Evolutionary conservation across 2,888 invertebrate genomes (phyloP).

Genomic region (Drosophila pegasa): DNA sequence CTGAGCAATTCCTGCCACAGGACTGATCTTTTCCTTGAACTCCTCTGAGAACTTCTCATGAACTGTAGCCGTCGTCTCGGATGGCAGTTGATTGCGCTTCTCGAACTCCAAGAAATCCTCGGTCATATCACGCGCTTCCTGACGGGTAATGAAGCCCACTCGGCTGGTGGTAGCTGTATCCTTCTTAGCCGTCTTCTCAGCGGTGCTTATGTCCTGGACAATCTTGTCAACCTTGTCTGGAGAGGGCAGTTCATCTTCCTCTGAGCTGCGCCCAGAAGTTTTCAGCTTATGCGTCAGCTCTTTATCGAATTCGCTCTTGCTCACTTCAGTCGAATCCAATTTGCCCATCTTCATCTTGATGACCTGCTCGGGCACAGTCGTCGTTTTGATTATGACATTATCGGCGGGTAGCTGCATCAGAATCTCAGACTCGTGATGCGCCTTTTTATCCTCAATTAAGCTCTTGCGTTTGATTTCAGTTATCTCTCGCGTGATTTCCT

Average conservation of each 20-base stretch:
- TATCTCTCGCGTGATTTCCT: conserved; percentile 90
- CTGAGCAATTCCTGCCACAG: conserved; percentile 48
- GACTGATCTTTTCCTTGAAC: conserved; percentile 70
- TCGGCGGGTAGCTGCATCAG: conserved; percentile 85
- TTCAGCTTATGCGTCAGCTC: conserved; percentile 84
- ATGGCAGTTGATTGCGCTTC: conserved; percentile 74
- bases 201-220: conserved; percentile 66
- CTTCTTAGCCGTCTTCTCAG: conserved; percentile 62
- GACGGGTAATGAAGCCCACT: conserved; percentile 63
- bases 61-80: conserved; percentile 47
- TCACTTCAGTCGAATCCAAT: conserved; percentile 83
- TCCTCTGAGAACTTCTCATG: conserved; percentile 77
- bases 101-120: conserved; percentile 81
- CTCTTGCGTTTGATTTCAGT: conserved; percentile 89
- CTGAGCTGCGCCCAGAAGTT: conserved; percentile 81
- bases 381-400: conserved; percentile 84
- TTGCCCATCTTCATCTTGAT: conserved; percentile 85
- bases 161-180: conserved; percentile 56
- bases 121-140: conserved; percentile 80
- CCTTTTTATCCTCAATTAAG: conserved; percentile 85
- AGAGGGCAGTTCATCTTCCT: conserved; percentile 68
- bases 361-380: conserved; percentile 83
- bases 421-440: conserved; percentile 85
- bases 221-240: conserved; percentile 72
- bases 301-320: conserved; percentile 84